A percentile compares a stretch with the other conserved stretches of the same genome.
phyloP scores from a whole-genome alignment of 2,113 vertebrate genomes.

The Melanerpes aurifrons region DNA sequence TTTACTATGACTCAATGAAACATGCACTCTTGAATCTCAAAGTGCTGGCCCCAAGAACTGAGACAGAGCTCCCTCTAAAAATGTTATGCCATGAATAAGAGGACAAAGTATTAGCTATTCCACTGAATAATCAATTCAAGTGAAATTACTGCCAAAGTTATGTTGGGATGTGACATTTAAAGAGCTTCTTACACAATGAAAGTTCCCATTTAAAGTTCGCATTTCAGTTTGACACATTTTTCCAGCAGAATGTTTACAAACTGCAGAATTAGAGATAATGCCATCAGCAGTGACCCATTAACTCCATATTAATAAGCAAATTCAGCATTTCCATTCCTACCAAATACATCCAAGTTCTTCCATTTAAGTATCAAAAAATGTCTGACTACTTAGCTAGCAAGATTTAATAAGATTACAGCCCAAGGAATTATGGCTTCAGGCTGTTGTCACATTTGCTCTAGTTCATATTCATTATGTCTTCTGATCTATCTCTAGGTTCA shows the following conservation, averaged over 20 bases:
- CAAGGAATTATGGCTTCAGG: conserved; percentile 26
- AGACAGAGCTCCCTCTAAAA: neutral
- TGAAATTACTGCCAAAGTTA: conserved; percentile 34
- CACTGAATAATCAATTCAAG: conserved; percentile 59
- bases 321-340: neutral
- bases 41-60: neutral
- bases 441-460: conserved; percentile 47
- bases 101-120: neutral
- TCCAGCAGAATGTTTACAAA: conserved; percentile 7
- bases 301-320: neutral
- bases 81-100: neutral
- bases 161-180: neutral
- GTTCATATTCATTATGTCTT: conserved; percentile 32
- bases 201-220: neutral
- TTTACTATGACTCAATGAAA: neutral
- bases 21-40: neutral
- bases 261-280: neutral
- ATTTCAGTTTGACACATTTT: neutral
- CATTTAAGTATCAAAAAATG: neutral
- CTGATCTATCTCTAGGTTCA: conserved; percentile 12
- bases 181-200: neutral
- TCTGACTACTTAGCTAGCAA: conserved; percentile 53
- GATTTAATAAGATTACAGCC: conserved; percentile 52
- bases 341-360: conserved; percentile 24
- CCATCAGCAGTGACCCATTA: conserved; percentile 12